Evolutionary conservation across 2,797 vertebrate genomes (phyloP), one percentile per base, ranked within the genome.

Genomic region (Lateolabrax maculatus): DNA sequence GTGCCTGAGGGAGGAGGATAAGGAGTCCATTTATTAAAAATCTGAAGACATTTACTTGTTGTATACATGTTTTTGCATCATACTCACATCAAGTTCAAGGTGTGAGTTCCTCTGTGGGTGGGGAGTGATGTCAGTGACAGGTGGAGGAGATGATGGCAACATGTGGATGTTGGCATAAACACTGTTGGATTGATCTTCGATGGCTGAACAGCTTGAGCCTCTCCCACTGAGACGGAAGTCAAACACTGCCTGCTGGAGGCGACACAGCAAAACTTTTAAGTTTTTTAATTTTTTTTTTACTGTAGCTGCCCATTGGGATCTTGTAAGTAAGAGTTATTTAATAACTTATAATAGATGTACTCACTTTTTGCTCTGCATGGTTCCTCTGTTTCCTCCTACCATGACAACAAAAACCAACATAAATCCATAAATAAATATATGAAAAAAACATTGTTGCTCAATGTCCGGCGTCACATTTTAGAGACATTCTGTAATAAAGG

Each of bases 321-420:
- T 25, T 51, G 13, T 8, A 25, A 49, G 27, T 27, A 53, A n/a
- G 31, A 34, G 9, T 43, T 1, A 18, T 31, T 51, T 29, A 52
- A 60, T 58, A 9, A 10, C 9, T 37, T 43, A 29, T 10, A 37
- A 36, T 46, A 2, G 9, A 34, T 57, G 23, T 31, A 84, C 89
- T 87, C 51, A 91, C 92, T 29, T 87, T 76, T 63, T 83, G 51
- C 3, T 75, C 23, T 56, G n/a, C 5, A 0, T 1, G 3, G 2
- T 0, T 66, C 46, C 2, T 81, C 56, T 16, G 16, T 41, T 79
- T 89, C 48, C 63, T 89, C 83, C 91, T 93, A 31, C 13, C 6
- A 77, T 81, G 9, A 76, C 2, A 71, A 60, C 2, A 62, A 36
- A 36, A 55, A 27, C 1, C 9, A 36, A 29, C 51, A 39, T 1